phyloP scores from a whole-genome alignment of 2,888 invertebrate species.

The Syritta pipiens region DNA sequence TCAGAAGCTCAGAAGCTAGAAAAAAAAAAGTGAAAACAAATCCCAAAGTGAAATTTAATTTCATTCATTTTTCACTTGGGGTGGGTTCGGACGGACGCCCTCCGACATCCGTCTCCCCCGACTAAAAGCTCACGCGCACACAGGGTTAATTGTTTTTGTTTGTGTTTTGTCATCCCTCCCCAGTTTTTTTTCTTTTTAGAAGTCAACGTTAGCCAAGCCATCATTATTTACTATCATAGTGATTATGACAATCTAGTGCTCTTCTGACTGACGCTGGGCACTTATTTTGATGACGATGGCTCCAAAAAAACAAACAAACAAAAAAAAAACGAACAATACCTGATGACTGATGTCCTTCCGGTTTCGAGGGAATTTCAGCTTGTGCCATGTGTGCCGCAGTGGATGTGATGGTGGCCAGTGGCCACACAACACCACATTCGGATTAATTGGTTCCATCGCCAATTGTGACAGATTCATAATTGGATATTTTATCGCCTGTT shows the following conservation, averaged over 20 bases:
- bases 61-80: slow-evolving; percentile 5
- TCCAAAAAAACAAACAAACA: not conserved
- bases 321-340: slow-evolving; percentile 15
- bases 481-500: slow-evolving; percentile 70
- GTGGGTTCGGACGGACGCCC: not conserved
- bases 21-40: slow-evolving; percentile 54
- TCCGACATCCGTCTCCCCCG: not conserved
- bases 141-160: not conserved
- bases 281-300: slow-evolving; percentile 9
- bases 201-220: slow-evolving; percentile 7
- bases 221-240: slow-evolving; percentile 32
- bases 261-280: slow-evolving; percentile 23
- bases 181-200: not conserved
- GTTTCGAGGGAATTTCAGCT: slow-evolving; percentile 23
- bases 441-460: slow-evolving; percentile 66
- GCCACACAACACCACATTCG: slow-evolving; percentile 8
- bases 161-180: not conserved
- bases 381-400: not conserved
- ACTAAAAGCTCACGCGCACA: slow-evolving; percentile 26
- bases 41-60: slow-evolving; percentile 32
- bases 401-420: no score
- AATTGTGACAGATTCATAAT: slow-evolving; percentile 70
- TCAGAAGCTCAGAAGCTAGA: slow-evolving; percentile 9
- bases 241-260: slow-evolving; percentile 37
- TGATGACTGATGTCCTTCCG: slow-evolving; percentile 41